phyloP scores from a whole-genome alignment of 2,113 vertebrate genomes.

The Forbesichthys agassizii region DNA sequence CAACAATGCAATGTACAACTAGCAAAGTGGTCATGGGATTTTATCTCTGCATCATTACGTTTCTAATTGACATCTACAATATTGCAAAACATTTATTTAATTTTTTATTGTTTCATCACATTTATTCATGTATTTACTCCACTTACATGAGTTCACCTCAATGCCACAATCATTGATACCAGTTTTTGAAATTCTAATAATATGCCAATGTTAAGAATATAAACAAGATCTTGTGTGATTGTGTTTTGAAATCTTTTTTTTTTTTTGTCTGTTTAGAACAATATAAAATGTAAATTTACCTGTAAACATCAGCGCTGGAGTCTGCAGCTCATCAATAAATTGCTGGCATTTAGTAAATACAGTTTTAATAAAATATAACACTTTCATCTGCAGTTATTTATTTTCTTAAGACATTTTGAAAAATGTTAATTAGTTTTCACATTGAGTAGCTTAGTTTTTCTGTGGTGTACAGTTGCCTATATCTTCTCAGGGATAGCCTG shows the following conservation, averaged over 20 bases:
- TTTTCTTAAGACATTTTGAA: not conserved
- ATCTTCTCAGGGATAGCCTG: slow-evolving; percentile 50
- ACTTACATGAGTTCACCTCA: slow-evolving; percentile 50
- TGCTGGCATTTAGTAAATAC: not conserved
- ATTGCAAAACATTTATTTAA: slow-evolving; percentile 35
- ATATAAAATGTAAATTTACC: not conserved
- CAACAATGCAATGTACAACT: not conserved
- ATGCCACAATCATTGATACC: slow-evolving; percentile 40
- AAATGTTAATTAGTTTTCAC: not conserved
- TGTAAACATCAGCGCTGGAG: not conserved
- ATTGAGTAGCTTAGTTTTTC: not conserved
- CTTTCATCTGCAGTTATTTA: slow-evolving; percentile 33
- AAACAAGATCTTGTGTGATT: not conserved
- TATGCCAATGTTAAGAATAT: slow-evolving; percentile 8
- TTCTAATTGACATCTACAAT: not conserved
- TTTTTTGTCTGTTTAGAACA: not conserved
- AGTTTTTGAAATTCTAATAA: not conserved
- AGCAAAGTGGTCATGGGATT: not conserved
- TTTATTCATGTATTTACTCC: slow-evolving; percentile 43
- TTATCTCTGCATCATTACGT: no score
- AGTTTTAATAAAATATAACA: not conserved
- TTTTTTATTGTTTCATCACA: slow-evolving; percentile 37
- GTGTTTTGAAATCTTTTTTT: not conserved
- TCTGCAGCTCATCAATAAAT: no score
- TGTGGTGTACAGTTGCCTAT: slow-evolving; percentile 12